A percentile compares a stretch with the other conserved stretches of the same genome.
Conservation (phyloP, 2,113 vertebrate genomes). For the Percina caprodes region DNA sequence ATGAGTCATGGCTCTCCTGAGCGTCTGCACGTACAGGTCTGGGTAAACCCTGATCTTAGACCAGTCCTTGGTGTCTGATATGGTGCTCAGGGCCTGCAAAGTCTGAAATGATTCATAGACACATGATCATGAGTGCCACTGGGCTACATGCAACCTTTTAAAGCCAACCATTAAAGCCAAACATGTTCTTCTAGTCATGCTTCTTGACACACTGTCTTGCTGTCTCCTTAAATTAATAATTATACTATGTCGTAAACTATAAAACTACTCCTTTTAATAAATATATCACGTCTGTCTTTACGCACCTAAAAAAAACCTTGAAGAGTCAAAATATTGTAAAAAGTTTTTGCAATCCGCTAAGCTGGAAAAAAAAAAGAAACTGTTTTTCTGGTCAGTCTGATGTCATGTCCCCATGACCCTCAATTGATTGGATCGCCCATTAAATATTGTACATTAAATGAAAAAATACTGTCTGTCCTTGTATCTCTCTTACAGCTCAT, state of each 20-base stretch:
- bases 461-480: not conserved
- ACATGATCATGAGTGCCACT: not conserved
- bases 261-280: not conserved
- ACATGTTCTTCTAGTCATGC: not conserved
- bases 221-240: not conserved
- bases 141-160: not conserved
- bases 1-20: slow-evolving; percentile 67
- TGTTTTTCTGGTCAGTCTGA: no score
- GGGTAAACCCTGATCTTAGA: slow-evolving; percentile 64
- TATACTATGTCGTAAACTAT: not conserved
- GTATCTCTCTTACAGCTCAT: not conserved
- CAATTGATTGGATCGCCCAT: not conserved
- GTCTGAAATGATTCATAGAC: slow-evolving; percentile 58
- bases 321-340: no score
- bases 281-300: not conserved
- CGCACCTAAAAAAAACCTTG: no score
- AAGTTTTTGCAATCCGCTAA: no score
- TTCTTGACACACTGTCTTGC: not conserved
- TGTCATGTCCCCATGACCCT: no score
- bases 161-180: not conserved
- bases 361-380: no score
- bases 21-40: slow-evolving; percentile 71
- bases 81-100: slow-evolving; percentile 58
- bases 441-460: not conserved
- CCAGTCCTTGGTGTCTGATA: slow-evolving; percentile 68